Conservation (phyloP, 2,113 vertebrate species). For the Aptenodytes forsteri region DNA sequence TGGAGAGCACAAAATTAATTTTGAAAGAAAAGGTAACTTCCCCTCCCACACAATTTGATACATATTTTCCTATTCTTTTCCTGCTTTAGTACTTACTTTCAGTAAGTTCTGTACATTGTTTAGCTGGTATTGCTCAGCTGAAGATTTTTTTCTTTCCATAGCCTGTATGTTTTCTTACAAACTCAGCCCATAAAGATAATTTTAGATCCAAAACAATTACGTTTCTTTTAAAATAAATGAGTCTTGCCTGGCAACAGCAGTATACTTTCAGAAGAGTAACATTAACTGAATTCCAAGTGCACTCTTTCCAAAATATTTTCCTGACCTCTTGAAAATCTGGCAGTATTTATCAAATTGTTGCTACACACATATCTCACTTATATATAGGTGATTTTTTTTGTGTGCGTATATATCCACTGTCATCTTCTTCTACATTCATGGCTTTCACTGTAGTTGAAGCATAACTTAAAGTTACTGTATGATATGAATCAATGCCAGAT, state of each 20-base stretch:
- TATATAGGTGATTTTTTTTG: background rate
- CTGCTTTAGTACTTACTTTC: background rate
- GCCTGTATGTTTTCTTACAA: background rate
- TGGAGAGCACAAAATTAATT: background rate
- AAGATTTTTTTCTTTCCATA: background rate
- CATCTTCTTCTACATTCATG: background rate
- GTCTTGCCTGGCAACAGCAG: background rate
- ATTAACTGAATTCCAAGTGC: background rate
- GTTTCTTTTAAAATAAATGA: background rate
- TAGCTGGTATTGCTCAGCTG: background rate
- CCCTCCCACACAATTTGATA: background rate
- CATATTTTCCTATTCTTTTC: background rate
- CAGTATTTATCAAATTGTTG: background rate
- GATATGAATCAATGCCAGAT: background rate
- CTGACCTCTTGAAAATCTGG: background rate
- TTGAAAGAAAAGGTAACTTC: background rate
- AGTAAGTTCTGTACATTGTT: background rate
- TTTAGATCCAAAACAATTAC: background rate
- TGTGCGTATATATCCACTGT: background rate
- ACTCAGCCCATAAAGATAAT: background rate
- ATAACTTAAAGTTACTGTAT: background rate
- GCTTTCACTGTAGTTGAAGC: background rate
- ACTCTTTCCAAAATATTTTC: background rate
- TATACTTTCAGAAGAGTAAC: background rate
- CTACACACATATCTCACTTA: background rate